A percentile compares a stretch with the other conserved stretches of the same genome.
These are phyloP conservation scores for Danaus melanippus DNA, from an alignment of 1,140 invertebrate species.

Conservation along the genomic window DNA sequence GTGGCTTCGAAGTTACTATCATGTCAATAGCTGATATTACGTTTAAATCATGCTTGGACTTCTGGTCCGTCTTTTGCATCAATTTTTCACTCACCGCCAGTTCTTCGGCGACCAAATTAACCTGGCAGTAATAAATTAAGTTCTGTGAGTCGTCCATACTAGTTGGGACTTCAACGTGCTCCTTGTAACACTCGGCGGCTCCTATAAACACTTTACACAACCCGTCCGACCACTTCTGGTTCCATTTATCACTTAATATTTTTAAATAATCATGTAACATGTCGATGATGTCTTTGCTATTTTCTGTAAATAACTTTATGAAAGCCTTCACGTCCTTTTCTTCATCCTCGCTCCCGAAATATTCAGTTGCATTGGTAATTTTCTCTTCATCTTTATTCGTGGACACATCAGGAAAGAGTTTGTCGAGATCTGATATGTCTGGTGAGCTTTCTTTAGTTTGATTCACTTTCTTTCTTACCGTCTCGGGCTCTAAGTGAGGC, in stretches of 20 bases:
- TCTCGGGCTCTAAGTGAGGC: slow-evolving; percentile 45
- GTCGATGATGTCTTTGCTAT: slow-evolving; percentile 74
- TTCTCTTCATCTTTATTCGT: slow-evolving; percentile 55
- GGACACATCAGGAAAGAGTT: slow-evolving; percentile 71
- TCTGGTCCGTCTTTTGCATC: slow-evolving; percentile 41
- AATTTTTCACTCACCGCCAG: slow-evolving; percentile 74
- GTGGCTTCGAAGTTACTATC: slow-evolving; percentile 59
- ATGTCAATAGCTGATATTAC: slow-evolving; percentile 56
- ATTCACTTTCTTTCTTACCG: slow-evolving; percentile 55
- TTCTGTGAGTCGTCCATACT: slow-evolving; percentile 65
- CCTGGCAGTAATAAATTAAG: slow-evolving; percentile 72
- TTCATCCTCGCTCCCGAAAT: slow-evolving; percentile 79
- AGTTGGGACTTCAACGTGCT: slow-evolving; percentile 73
- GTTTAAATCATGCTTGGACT: slow-evolving; percentile 41
- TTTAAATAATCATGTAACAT: slow-evolving; percentile 75
- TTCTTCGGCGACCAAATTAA: slow-evolving; percentile 78
- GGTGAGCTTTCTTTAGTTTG: slow-evolving; percentile 73
- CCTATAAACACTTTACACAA: slow-evolving; percentile 75
- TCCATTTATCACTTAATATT: slow-evolving; percentile 75
- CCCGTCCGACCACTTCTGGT: slow-evolving; percentile 75
- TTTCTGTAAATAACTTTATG: slow-evolving; percentile 72
- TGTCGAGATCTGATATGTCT: slow-evolving; percentile 77
- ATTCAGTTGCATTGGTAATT: slow-evolving; percentile 41
- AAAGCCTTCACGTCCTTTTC: slow-evolving; percentile 76
- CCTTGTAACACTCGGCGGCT: slow-evolving; percentile 72